These are phyloP conservation scores for Trichonephila inaurata DNA, from an alignment of 1,140 invertebrate species.

Conservation along the genomic window DNA sequence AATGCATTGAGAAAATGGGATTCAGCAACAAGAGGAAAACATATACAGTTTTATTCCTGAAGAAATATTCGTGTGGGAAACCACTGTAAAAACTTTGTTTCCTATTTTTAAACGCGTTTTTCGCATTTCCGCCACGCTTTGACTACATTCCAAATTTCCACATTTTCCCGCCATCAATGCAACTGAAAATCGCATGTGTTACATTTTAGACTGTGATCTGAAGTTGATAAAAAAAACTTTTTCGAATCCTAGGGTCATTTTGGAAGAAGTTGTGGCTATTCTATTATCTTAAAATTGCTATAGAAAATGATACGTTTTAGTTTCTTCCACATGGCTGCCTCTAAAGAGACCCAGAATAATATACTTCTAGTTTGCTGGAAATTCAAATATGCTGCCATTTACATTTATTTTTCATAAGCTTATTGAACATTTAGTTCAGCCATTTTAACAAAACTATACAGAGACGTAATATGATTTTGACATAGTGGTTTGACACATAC, in stretches of 20 bases:
- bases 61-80: not conserved
- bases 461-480: no score
- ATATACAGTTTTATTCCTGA: not conserved
- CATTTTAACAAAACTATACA: no score
- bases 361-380: no score
- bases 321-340: not conserved
- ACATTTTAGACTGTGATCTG: not conserved
- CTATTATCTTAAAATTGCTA: not conserved
- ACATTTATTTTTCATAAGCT: no score
- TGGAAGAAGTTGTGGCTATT: not conserved
- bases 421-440: no score
- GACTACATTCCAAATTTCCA: not conserved
- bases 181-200: not conserved
- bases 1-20: conserved; percentile 29
- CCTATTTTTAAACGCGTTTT: conserved; percentile 28
- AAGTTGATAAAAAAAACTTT: not conserved
- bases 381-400: no score
- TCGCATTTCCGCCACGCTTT: not conserved
- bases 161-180: not conserved
- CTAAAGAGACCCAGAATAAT: no score
- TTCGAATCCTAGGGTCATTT: not conserved
- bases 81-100: conserved; percentile 15
- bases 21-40: not conserved
- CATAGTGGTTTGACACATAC: no score
- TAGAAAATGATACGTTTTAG: not conserved